Base-by-base conservation (phyloP, 2,113 vertebrate species). In the Sceloporus tristichus region DNA sequence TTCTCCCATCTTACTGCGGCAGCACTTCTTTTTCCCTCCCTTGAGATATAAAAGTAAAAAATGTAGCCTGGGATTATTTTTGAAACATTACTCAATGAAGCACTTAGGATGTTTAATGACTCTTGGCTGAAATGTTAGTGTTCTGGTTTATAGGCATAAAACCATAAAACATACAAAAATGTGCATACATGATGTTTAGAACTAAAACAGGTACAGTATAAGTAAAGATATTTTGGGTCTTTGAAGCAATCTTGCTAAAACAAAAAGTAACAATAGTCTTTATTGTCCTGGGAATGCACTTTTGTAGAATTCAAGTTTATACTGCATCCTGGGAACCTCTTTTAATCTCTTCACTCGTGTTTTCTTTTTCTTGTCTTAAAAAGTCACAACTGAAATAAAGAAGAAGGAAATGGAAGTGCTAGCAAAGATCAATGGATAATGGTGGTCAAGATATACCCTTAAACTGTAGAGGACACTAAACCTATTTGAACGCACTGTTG, bases 11-110 rank as follows among this genome's bases (percentile, higher is more conserved):
- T 65, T 9, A 48, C 27, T 0, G 11, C 21, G 23, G 14, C 11
- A 34, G 42, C 70, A 89, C 25, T 42, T 54, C 13, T 21, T 10
- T 68, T 91, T 85, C 19, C 84, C 59, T 14, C 13, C 59, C 59
- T 34, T 1, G 59, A 85, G 89, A 53, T 70, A 82, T 66, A 89
- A 83, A 0, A 1, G 7, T 62, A 27, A 68, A 79, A 92, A 92
- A 86, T 59, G 79, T 88, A 75, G 6, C 0, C 0, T 4, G 88
- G 86, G 84, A 78, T 73, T 71, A 59, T 59, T 85, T 92, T 91
- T 38, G 34, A 82, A 80, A 74, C 53, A 21, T 42, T 8, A 19
- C 21, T 74, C 68, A 82, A 53, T 88, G 14, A 82, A 77, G 62
- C 86, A 59, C 84, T 85, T 81, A 89, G 18, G 68, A 90, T 80